Conservation (phyloP, 1,140 invertebrate genomes). For the Caenorhabditis latens region DNA sequence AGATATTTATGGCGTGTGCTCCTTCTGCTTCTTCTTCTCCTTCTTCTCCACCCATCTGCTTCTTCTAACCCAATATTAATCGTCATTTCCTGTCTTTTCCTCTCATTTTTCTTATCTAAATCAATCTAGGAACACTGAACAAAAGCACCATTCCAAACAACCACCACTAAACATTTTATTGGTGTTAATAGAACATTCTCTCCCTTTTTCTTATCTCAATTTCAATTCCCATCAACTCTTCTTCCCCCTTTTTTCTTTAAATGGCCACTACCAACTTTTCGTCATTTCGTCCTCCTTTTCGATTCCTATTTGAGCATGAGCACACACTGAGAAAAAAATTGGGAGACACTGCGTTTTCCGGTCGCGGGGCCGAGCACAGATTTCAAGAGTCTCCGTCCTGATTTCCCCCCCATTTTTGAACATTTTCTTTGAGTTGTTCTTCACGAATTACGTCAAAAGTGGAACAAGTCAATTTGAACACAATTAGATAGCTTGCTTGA, state of each 20-base stretch:
- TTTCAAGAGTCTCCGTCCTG: conserved; percentile 13
- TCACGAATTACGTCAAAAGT: not conserved
- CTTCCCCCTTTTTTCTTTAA: not conserved
- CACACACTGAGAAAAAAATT: conserved; percentile 16
- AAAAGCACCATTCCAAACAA: not conserved
- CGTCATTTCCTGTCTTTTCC: conserved; percentile 20
- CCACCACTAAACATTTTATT: too few relatives aligned
- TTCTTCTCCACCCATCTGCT: conserved; percentile 33
- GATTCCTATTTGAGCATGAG: conserved; percentile 24
- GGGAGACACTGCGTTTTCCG: conserved; percentile 33
- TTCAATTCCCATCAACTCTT: conserved; percentile 13
- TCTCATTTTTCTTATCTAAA: conserved; percentile 39
- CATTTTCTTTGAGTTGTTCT: conserved; percentile 14
- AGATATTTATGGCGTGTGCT: conserved; percentile 29
- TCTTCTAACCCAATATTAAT: conserved; percentile 37
- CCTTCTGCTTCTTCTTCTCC: conserved; percentile 37
- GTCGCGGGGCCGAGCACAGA: not conserved
- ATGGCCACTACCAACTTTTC: too few relatives aligned
- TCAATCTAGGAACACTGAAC: conserved; percentile 4
- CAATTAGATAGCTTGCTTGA: too few relatives aligned
- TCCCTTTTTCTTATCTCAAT: not conserved
- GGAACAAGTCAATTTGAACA: not conserved
- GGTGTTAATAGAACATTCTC: not conserved
- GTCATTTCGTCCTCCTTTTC: not conserved
- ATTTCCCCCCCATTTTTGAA: not conserved